Conservation (phyloP, 1,140 invertebrate species). For the Drosophila cardini region DNA sequence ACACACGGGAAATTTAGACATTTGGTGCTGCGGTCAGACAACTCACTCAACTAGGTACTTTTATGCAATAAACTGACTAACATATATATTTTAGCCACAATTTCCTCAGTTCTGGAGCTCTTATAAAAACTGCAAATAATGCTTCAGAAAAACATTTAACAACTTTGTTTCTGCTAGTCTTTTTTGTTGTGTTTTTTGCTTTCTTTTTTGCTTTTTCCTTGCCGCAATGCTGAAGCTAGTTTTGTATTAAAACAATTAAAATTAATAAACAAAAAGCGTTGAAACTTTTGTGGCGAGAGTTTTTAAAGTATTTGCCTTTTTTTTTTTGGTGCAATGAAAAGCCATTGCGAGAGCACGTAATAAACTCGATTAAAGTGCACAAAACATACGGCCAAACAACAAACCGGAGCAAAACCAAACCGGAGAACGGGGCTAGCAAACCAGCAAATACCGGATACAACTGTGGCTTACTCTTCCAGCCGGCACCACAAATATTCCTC, state of each 20-base stretch:
- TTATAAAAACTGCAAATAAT: slow-evolving; percentile 24
- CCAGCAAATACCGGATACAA: slow-evolving; percentile 33
- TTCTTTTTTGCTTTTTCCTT: slow-evolving; percentile 4
- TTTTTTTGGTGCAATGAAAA: slow-evolving; percentile 11
- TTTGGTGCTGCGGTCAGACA: slow-evolving; percentile 9
- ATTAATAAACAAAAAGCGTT: slow-evolving; percentile 60
- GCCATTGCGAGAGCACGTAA: slow-evolving; percentile 58
- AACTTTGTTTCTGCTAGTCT: slow-evolving; percentile 22
- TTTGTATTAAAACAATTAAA: slow-evolving; percentile 54
- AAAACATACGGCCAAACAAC: slow-evolving; percentile 70
- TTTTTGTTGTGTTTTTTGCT: slow-evolving; percentile 9
- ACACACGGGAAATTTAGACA: slow-evolving; percentile 23
- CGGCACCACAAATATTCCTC: neutral
- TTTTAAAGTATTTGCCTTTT: slow-evolving; percentile 45
- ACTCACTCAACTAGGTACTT: slow-evolving; percentile 24
- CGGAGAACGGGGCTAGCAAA: slow-evolving; percentile 7
- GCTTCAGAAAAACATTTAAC: slow-evolving; percentile 28
- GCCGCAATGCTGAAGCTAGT: slow-evolving; percentile 14
- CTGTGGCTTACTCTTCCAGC: slow-evolving; percentile 16
- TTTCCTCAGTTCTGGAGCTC: slow-evolving; percentile 3
- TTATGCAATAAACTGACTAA: slow-evolving; percentile 4
- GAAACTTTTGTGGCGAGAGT: slow-evolving; percentile 53
- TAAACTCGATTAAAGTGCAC: slow-evolving; percentile 78
- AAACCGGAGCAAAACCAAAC: slow-evolving; percentile 26
- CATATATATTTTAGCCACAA: slow-evolving; percentile 29